Base-by-base conservation (phyloP, 2,888 invertebrate species). In the Arctia plantaginis region DNA sequence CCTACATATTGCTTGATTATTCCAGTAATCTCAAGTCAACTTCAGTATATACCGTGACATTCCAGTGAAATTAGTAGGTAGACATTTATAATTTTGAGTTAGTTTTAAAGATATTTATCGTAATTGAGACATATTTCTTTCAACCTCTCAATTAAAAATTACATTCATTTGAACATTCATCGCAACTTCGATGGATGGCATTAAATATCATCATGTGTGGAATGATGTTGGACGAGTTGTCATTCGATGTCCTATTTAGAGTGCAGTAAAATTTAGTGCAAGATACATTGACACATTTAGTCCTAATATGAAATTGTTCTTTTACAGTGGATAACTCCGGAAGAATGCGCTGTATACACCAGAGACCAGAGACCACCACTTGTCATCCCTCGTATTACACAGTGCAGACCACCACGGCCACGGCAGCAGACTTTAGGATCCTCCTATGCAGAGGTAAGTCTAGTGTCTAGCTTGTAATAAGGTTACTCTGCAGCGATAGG, bases 281-380 rank as follows among this genome's bases (percentile, higher is more conserved):
- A 62, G 15, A 62, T 47, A 15, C 2, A 18, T 30, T 30, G 12
- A 67, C 18, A n/a, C 12, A 66, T 15, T 1, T 66, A 27, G 41
- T 41, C 15, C 41, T n/a, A 39, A 66, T 27, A 30, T 69, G n/a
- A 55, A 55, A n/a, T 69, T n/a, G 62, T 39, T 74, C 30, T 66
- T 47, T n/a, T 35, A 72, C 93, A 96, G 96, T 96, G 96, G 96
- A 95, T 96, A 77, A 95, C 95, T 0, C 93, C 94, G 3, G 95
- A 96, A 82, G 95, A 96, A 85, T 95, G 95, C 72, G 93, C 93
- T 15, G 93, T 93, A 74, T 96, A 94, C 90, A 90, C 90, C 62
- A 89, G 93, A 30, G 96, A 96, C 75, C 93, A 93, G 86, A 87
- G 95, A 55, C 95, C 96, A 0, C 96, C 96, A 15, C 89, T 95